These are phyloP conservation scores for Rotaria sp. DNA, from an alignment of 2,888 invertebrate species.

Conservation along the genomic window DNA sequence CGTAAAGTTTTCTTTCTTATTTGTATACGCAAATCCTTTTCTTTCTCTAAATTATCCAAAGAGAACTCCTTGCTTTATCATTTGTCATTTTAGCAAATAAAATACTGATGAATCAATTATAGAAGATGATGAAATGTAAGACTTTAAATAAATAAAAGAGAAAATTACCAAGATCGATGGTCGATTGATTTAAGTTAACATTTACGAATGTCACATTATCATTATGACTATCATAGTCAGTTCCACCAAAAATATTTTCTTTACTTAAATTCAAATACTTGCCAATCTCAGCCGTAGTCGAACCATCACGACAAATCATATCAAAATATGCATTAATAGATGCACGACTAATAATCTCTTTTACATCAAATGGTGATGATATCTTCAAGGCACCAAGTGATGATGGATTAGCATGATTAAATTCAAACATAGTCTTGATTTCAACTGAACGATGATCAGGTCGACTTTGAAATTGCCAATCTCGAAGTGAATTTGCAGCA, in stretches of 20 bases:
- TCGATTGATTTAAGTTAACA: no score
- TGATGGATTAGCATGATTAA: not conserved
- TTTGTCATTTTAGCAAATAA: not conserved
- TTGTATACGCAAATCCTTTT: no score
- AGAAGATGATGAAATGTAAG: not conserved
- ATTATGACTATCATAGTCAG: no score
- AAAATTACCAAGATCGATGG: no score
- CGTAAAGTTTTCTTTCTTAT: not conserved
- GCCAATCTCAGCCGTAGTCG: not conserved
- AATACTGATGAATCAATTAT: not conserved
- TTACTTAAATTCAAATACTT: no score
- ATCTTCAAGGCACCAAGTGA: not conserved
- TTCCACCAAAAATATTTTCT: not conserved
- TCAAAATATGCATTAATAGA: not conserved
- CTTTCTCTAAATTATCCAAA: no score
- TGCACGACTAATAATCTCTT: not conserved
- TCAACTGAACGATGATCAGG: not conserved
- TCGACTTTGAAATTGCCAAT: not conserved
- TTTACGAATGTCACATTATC: no score
- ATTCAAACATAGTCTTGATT: not conserved
- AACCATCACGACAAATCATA: not conserved
- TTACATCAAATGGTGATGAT: not conserved
- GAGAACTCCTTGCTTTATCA: no score
- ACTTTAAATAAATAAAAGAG: not conserved
- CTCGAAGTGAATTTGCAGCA: not conserved